Conservation (phyloP, 2,797 vertebrate species). For the Melanotaenia boesemani region DNA sequence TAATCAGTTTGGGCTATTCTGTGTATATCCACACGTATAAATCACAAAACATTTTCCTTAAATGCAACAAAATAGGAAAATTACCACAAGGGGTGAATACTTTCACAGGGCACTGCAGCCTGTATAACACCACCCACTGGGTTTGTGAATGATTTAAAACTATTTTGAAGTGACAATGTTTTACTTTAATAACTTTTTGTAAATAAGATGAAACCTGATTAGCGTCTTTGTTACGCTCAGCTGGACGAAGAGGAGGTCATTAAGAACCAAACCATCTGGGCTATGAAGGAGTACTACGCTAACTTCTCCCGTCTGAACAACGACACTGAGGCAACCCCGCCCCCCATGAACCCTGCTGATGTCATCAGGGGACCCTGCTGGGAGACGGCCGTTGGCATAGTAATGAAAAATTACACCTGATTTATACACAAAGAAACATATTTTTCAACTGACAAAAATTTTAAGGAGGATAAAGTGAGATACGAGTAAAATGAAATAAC, state of each 20-base stretch:
- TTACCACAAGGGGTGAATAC: too few relatives aligned
- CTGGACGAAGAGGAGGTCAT: conserved; percentile 88
- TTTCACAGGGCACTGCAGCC: too few relatives aligned
- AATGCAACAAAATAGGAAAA: too few relatives aligned
- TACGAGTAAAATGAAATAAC: not conserved
- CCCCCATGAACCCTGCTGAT: conserved; percentile 88
- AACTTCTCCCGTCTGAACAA: conserved; percentile 81
- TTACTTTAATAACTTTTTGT: not conserved
- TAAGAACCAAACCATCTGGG: conserved; percentile 90
- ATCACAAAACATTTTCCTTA: too few relatives aligned
- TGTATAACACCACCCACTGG: too few relatives aligned
- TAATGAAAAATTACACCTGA: conserved; percentile 69
- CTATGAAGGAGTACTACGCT: conserved; percentile 86
- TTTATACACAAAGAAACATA: not conserved
- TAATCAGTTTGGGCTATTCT: too few relatives aligned
- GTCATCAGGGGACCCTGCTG: conserved; percentile 96
- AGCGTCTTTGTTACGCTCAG: conserved; percentile 68
- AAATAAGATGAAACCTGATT: not conserved
- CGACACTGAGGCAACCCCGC: conserved; percentile 78
- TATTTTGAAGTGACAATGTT: not conserved
- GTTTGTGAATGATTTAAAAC: not conserved
- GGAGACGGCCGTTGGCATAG: conserved; percentile 96
- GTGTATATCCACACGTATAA: too few relatives aligned
- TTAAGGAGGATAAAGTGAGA: too few relatives aligned
- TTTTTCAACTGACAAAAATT: too few relatives aligned